These are phyloP conservation scores for Cyclina sinensis DNA, from an alignment of 1,140 invertebrate species.

Conservation along the genomic window DNA sequence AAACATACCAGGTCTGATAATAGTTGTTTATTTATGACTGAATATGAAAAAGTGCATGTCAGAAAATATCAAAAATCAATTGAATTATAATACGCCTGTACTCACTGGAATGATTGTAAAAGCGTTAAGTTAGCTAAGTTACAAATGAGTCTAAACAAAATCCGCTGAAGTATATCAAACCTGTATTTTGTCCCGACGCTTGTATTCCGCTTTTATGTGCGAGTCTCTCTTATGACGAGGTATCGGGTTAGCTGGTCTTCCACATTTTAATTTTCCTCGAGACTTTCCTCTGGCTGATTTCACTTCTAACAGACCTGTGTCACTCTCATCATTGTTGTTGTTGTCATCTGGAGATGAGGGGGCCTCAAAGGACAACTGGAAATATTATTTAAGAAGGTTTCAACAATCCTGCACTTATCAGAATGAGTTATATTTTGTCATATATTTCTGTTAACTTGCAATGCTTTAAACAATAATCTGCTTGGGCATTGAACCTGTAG, in stretches of 20 bases:
- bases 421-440: not conserved
- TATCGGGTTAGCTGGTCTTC: slow-evolving; percentile 80
- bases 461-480: too few relatives aligned
- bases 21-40: not conserved
- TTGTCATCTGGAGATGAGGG: slow-evolving; percentile 51
- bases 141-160: not conserved
- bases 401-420: not conserved
- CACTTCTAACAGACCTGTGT: not conserved
- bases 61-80: not conserved
- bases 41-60: not conserved
- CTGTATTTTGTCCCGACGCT: slow-evolving; percentile 98
- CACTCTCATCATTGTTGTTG: slow-evolving; percentile 35
- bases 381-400: too few relatives aligned
- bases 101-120: not conserved
- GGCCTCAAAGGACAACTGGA: slow-evolving; percentile 29
- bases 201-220: slow-evolving; percentile 99
- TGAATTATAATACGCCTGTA: not conserved
- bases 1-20: not conserved
- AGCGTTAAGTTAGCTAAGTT: not conserved
- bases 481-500: too few relatives aligned
- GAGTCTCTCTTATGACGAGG: slow-evolving; percentile 88
- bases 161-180: slow-evolving; percentile 75
- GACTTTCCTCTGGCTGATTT: not conserved
- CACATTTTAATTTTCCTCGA: slow-evolving; percentile 71
- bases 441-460: not conserved